Percentiles rank a stretch among this genome's conserved stretches.
phyloP scores from a whole-genome alignment of 2,888 invertebrate genomes.

The Antheraea assamensis region DNA sequence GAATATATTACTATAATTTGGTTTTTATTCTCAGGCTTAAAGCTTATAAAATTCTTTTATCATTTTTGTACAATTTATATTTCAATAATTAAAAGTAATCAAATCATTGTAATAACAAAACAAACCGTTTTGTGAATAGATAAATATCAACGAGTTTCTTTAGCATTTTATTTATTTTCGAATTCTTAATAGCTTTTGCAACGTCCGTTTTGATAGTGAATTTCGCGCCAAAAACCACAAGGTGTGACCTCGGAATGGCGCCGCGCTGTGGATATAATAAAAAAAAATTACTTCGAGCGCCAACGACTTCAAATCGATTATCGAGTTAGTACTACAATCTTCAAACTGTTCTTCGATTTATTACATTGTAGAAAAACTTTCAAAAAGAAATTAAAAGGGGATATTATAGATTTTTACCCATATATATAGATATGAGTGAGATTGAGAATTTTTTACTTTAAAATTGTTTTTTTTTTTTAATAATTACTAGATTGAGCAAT shows the following conservation, averaged over 20 bases:
- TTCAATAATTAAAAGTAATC: background rate
- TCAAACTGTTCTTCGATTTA: background rate
- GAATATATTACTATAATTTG: too few species aligned
- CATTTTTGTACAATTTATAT: background rate
- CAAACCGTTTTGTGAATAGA: background rate
- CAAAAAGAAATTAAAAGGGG: background rate
- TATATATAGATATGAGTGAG: too few species aligned
- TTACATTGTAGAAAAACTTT: background rate
- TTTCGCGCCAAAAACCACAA: conserved; percentile 17
- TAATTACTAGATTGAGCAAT: background rate
- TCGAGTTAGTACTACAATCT: background rate
- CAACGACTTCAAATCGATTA: background rate
- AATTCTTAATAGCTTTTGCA: background rate
- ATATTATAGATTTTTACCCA: background rate
- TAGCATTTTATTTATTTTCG: conserved; percentile 5
- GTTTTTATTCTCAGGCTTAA: too few species aligned
- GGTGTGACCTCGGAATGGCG: conserved; percentile 37
- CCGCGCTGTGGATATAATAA: conserved; percentile 33
- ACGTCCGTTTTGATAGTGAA: background rate
- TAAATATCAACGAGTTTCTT: background rate
- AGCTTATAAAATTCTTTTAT: too few species aligned
- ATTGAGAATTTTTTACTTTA: too few species aligned
- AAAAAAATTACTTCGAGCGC: conserved; percentile 11
- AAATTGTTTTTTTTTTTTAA: too few species aligned
- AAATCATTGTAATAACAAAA: background rate